Base-by-base conservation (phyloP, 92 coral and sea anemone genomes). In the Porites evermanni region DNA sequence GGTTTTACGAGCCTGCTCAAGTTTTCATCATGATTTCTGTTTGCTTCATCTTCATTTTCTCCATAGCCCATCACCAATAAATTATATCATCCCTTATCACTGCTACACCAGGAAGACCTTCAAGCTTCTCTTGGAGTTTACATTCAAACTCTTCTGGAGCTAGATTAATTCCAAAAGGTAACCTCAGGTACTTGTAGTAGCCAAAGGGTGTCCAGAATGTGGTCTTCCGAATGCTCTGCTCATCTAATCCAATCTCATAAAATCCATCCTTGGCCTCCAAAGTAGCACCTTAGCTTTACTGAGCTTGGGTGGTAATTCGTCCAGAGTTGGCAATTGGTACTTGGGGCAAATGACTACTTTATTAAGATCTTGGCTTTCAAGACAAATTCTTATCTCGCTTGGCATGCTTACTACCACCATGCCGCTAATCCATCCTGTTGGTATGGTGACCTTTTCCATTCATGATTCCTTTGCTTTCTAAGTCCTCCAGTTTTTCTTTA, bases 141-240 rank as follows among this genome's bases (percentile, higher is more conserved):
- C 84, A 67, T 80, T 90, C 87, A 67, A 90, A 85, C 44, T 86
- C 90, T 75, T 90, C 91, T 4, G 93, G 93, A 19, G 59, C 59
- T 53, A 2, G 2, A 12, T 8, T 53, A 12, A 53, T 53, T 8
- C 59, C 59, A 12, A 53, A 53, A 53, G 59, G 59, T 53, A 53
- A 53, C 12, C 59, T 53, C 9, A 53, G 59, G 59, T 53, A 53
- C 59, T 4, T 53, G 12, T 4, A 53, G 12, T 12, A 12, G 1
- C 93, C 90, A 86, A 79, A 70, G 0, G 88, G 93, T 9, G 93
- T 86, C 90, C 90, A 90, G 66, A 86, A 90, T 1, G 87, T 86
- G 59, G 59, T 12, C 59, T 53, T 53, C 50, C 50, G 23, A 44
- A 87, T 86, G 90, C 87, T 89, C 23, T 29, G 51, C 82, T 71